Evolutionary conservation across 2,113 vertebrate species (phyloP).

Genomic region (Meleagris gallopavo): DNA sequence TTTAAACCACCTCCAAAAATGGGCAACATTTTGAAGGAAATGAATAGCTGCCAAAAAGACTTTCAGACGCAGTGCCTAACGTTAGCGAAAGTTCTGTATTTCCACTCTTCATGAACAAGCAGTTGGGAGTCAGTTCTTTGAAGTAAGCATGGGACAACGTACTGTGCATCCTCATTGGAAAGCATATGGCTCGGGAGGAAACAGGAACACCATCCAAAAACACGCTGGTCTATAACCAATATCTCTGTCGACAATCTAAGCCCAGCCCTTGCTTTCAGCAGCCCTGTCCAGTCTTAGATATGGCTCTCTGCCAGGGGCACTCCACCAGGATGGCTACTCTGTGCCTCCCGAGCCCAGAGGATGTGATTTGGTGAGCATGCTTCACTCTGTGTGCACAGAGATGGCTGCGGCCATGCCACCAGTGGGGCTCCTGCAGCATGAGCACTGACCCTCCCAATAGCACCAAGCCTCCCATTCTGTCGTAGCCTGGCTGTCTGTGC

Average conservation of each 20-base stretch:
- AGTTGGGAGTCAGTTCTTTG: conserved; percentile 40
- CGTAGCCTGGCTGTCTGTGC: neutral
- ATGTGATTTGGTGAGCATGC: neutral
- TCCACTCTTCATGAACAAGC: conserved; percentile 32
- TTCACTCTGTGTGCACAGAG: too few species aligned
- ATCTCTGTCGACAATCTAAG: conserved; percentile 1
- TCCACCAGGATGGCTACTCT: fast-evolving
- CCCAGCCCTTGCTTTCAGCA: neutral
- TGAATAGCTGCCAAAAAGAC: neutral
- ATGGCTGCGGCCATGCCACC: neutral
- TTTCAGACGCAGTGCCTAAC: conserved; percentile 39
- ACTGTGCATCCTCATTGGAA: conserved; percentile 10
- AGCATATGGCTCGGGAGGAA: conserved; percentile 50
- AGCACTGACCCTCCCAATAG: too few species aligned
- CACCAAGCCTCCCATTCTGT: neutral
- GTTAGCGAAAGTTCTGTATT: conserved; percentile 31
- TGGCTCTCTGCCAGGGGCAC: fast-evolving
- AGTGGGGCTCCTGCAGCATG: fast-evolving
- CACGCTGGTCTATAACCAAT: neutral
- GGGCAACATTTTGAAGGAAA: conserved; percentile 46
- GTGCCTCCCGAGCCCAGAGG: neutral
- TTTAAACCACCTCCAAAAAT: conserved; percentile 67
- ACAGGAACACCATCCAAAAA: conserved; percentile 18
- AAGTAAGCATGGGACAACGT: conserved; percentile 10
- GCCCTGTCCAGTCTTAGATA: neutral